phyloP scores from a whole-genome alignment of 2,113 vertebrate species.

The Condylura cristata region DNA sequence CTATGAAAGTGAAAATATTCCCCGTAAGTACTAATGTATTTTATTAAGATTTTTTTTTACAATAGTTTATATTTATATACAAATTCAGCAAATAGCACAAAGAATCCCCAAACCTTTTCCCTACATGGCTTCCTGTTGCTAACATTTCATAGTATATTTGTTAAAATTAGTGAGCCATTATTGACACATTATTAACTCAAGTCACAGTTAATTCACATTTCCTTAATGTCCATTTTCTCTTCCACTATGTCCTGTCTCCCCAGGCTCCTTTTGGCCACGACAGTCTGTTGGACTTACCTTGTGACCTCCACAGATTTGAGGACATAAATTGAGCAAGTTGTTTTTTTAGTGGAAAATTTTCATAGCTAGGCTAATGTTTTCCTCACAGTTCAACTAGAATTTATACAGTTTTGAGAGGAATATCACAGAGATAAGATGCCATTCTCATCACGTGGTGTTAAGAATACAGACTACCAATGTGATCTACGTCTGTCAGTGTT shows the following conservation, averaged over 20 bases:
- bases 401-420: neutral
- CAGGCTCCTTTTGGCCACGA: neutral
- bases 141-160: neutral
- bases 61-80: neutral
- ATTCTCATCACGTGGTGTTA: neutral
- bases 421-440: neutral
- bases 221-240: neutral
- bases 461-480: too few species aligned
- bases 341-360: neutral
- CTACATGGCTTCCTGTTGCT: neutral
- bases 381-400: neutral
- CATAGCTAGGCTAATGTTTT: neutral
- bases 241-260: neutral
- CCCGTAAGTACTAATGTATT: neutral
- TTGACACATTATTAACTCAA: neutral
- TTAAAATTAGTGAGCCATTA: neutral
- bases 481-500: neutral
- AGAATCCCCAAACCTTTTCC: neutral
- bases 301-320: neutral
- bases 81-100: neutral
- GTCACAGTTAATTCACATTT: neutral
- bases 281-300: neutral
- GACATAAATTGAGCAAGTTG: neutral
- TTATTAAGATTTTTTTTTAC: neutral
- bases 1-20: conserved; percentile 17